Evolutionary conservation across 1,140 invertebrate genomes (phyloP).

Genomic region (Oryzaephilus surinamensis): DNA sequence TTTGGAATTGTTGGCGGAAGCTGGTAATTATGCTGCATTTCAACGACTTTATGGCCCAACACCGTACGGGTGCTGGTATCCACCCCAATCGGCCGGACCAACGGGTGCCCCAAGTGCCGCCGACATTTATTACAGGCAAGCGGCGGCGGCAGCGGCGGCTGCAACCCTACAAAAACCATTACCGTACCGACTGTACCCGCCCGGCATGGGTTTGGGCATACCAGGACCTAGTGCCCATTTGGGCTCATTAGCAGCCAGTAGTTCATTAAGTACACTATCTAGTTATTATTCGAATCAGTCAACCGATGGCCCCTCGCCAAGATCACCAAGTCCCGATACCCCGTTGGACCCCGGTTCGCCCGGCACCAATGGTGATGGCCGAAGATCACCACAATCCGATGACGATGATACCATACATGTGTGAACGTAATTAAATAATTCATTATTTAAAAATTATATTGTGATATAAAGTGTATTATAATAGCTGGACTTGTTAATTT

Average conservation of each 20-base stretch:
- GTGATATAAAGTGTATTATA: constrained; percentile 32
- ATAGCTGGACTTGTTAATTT: constrained; percentile 30
- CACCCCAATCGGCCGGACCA: constrained; percentile 44
- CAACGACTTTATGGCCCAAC: constrained; percentile 80
- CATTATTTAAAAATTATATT: constrained; percentile 14
- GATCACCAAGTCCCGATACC: constrained; percentile 25
- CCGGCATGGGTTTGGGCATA: constrained; percentile 47
- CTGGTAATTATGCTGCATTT: constrained; percentile 92
- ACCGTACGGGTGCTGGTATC: constrained; percentile 59
- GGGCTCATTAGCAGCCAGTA: constrained; percentile 46
- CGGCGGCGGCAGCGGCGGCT: constrained; percentile 56
- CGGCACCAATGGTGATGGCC: constrained; percentile 31
- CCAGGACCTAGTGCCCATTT: constrained; percentile 51
- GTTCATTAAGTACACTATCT: constrained; percentile 47
- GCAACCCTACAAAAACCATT: constrained; percentile 79
- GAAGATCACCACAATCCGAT: constrained; percentile 42
- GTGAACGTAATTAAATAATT: constrained; percentile 17
- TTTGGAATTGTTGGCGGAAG: constrained; percentile 89
- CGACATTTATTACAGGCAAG: constrained; percentile 71
- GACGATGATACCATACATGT: constrained; percentile 44
- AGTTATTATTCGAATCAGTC: constrained; percentile 47
- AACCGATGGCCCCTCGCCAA: constrained; percentile 24
- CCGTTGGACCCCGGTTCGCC: constrained; percentile 39
- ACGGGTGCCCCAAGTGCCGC: constrained; percentile 54
- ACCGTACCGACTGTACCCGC: constrained; percentile 65